Evolutionary conservation across 1,140 invertebrate genomes (phyloP), one percentile per base, ranked within the genome.

Genomic region (Lordiphosa clarofinis): DNA sequence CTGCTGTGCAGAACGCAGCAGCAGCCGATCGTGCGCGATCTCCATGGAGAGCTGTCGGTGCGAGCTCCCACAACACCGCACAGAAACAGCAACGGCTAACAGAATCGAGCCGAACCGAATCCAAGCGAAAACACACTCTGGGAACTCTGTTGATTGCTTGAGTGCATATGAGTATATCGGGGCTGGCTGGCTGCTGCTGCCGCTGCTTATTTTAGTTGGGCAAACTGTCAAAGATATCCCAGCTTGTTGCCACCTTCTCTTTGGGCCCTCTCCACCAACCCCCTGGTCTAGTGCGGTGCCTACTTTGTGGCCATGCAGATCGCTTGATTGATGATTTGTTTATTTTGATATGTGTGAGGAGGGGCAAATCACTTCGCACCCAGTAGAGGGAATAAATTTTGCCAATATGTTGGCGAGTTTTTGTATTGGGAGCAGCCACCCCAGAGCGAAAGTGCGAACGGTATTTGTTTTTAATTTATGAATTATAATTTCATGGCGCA

Each of bases 321-420:
- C 73, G 56, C 70, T 63, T 87, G 82, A 87, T 87, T 87, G 82
- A 87, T 87, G 76, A 87, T 87, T 87, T 87, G 82, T 87, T 87
- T 87, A 81, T 87, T 87, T 87, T 87, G 73, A 78, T 81, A 65
- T 78, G 60, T 40, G 64, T 39, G 59, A 47, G 44, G 49, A 63
- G 40, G 35, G 47, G 40, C 43, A 56, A 55, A 78, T 87, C 73
- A 65, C 73, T 84, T 87, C 73, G 66, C 82, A 72, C 82, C 71
- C 62, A 31, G 35, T 24, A 35, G 38, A 56, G 67, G 40, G 46
- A 42, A 70, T 68, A 49, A 40, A 54, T 81, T 81, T 59, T 56
- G 72, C 62, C 63, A 72, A 82, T 75, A 62, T 53, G 46, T 62
- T 55, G 46, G 42, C 35, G 38, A 11, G 43, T 52, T 47, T 66